Conservation (phyloP, 2,113 vertebrate species). For the Clarias magur region DNA sequence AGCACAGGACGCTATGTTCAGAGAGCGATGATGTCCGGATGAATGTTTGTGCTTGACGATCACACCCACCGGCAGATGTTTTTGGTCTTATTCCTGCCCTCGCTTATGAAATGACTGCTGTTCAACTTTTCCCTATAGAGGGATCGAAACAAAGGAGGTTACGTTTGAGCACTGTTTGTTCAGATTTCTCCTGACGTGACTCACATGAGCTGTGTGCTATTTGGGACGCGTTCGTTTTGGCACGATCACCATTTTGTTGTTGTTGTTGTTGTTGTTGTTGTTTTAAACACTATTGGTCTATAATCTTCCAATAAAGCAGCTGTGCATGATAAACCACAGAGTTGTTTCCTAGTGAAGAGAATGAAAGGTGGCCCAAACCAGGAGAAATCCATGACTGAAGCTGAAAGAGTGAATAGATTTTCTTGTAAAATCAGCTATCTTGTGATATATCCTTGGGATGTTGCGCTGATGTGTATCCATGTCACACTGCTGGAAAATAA, state of each 20-base stretch:
- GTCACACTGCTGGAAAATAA: neutral
- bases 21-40: neutral
- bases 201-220: neutral
- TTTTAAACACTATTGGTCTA: neutral
- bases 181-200: neutral
- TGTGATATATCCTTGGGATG: neutral
- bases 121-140: neutral
- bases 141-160: slow-evolving; percentile 1
- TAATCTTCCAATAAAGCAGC: neutral
- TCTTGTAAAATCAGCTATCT: neutral
- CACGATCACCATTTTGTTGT: neutral
- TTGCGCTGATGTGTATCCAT: neutral
- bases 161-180: neutral
- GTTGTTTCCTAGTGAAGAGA: neutral
- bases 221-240: neutral
- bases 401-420: neutral
- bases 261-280: neutral
- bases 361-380: neutral
- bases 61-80: slow-evolving; percentile 35
- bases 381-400: neutral
- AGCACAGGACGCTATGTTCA: slow-evolving; percentile 24
- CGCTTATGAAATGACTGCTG: slow-evolving; percentile 26
- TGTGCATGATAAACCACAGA: neutral
- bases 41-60: slow-evolving; percentile 28
- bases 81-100: slow-evolving; percentile 1